Evolutionary conservation across 92 coral and sea anemone genomes (phyloP).

Genomic region (Parazoanthus atlanticus): DNA sequence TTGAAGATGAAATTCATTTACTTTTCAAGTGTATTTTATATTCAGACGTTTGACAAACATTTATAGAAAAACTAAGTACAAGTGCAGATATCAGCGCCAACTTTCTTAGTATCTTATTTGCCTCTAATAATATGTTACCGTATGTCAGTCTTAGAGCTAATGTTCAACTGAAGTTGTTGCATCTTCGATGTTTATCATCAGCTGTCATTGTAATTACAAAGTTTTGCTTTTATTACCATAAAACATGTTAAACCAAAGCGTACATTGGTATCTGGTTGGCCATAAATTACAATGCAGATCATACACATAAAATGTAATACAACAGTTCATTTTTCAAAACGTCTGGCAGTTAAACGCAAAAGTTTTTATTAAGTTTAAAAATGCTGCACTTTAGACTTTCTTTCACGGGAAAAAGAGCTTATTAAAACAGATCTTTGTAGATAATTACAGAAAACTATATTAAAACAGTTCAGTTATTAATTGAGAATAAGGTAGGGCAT

Average conservation of each 20-base stretch:
- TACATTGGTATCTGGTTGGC: background rate
- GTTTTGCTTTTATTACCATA: background rate
- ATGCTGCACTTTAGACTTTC: too few species aligned
- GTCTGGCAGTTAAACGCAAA: background rate
- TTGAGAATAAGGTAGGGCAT: background rate
- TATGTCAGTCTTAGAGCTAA: background rate
- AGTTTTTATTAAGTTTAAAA: too few species aligned
- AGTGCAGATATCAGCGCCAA: too few species aligned
- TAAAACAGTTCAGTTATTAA: conserved; percentile 2
- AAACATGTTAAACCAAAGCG: background rate
- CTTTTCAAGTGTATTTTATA: too few species aligned
- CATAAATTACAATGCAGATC: background rate
- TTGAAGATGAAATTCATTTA: too few species aligned
- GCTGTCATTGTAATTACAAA: conserved; percentile 12
- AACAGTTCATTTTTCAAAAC: background rate
- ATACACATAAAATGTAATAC: background rate
- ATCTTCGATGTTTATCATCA: background rate
- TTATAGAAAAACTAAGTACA: too few species aligned
- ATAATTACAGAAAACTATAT: conserved; percentile 4
- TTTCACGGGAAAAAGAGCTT: background rate
- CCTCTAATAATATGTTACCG: too few species aligned
- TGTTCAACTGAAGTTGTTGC: background rate
- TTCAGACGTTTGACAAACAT: too few species aligned
- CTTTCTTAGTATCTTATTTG: too few species aligned
- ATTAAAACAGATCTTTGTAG: conserved; percentile 4